A percentile compares a stretch with the other conserved stretches of the same genome.
Conservation (phyloP, 2,888 invertebrate genomes). For the Archips crataeganus region DNA sequence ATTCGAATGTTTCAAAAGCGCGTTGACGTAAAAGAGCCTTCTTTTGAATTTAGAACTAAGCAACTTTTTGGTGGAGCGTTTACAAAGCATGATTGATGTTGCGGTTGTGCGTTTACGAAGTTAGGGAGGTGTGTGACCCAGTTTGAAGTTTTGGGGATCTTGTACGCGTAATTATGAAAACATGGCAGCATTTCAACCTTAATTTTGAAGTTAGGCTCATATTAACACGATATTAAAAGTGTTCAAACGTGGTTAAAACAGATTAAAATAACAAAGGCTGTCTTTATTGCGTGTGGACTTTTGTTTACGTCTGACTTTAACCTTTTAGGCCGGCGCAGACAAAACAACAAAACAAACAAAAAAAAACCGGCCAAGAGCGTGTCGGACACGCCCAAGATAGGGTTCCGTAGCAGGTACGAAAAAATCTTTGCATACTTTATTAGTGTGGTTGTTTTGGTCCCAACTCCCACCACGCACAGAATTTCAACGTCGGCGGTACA, state of each 20-base stretch:
- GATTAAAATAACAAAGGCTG: not conserved
- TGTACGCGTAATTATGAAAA: slow-evolving; percentile 3
- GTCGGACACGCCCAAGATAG: too few relatives aligned
- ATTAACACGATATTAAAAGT: not conserved
- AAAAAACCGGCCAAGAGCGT: too few relatives aligned
- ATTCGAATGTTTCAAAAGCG: slow-evolving; percentile 49
- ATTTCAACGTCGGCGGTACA: too few relatives aligned
- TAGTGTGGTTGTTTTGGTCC: too few relatives aligned
- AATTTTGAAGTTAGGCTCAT: not conserved
- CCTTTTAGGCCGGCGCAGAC: too few relatives aligned
- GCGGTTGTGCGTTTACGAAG: slow-evolving; percentile 35
- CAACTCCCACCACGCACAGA: too few relatives aligned
- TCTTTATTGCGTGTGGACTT: not conserved
- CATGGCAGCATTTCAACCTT: not conserved
- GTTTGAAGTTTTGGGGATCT: slow-evolving; percentile 13
- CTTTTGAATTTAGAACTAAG: slow-evolving; percentile 45
- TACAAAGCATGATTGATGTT: slow-evolving; percentile 48
- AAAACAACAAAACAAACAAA: too few relatives aligned
- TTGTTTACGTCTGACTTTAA: not conserved
- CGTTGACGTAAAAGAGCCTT: slow-evolving; percentile 47
- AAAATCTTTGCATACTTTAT: too few relatives aligned
- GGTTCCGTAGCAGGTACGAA: too few relatives aligned
- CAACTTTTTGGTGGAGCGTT: slow-evolving; percentile 37
- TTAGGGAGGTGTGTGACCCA: slow-evolving; percentile 31
- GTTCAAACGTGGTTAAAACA: not conserved